phyloP scores from a whole-genome alignment of 2,797 vertebrate genomes.

The Thamnophis elegans region DNA sequence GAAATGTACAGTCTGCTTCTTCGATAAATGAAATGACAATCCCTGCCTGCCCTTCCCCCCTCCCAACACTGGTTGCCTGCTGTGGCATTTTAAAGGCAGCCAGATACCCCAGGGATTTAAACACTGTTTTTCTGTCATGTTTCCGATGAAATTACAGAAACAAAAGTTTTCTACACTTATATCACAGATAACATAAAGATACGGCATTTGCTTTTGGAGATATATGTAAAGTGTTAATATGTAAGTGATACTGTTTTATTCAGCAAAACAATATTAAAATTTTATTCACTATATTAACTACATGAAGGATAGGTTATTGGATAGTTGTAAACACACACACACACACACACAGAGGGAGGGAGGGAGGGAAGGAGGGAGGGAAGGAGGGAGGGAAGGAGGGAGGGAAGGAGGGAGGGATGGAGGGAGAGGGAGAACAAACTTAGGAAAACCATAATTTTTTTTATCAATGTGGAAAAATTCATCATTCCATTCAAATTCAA shows the following conservation, averaged over 20 bases:
- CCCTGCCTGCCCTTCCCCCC: background rate
- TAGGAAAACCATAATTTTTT: background rate
- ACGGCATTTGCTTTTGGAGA: background rate
- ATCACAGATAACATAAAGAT: rapidly evolving
- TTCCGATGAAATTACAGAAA: rapidly evolving
- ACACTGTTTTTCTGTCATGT: background rate
- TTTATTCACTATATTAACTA: background rate
- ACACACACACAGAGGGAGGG: no score
- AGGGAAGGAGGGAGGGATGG: background rate
- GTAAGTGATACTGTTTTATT: background rate
- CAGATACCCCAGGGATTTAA: background rate
- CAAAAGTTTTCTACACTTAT: background rate
- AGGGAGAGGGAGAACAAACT: background rate
- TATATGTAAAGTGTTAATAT: background rate
- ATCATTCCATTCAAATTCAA: background rate
- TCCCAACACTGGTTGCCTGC: rapidly evolving
- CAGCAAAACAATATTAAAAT: background rate
- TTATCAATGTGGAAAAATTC: background rate
- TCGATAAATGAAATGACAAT: conserved; percentile 9
- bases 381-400: background rate
- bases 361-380: no score
- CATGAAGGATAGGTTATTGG: background rate
- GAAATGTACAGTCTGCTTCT: conserved; percentile 28
- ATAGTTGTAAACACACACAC: background rate
- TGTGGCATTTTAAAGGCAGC: background rate